phyloP scores from a whole-genome alignment of 2,888 invertebrate species.

The Melipona bicolor region DNA sequence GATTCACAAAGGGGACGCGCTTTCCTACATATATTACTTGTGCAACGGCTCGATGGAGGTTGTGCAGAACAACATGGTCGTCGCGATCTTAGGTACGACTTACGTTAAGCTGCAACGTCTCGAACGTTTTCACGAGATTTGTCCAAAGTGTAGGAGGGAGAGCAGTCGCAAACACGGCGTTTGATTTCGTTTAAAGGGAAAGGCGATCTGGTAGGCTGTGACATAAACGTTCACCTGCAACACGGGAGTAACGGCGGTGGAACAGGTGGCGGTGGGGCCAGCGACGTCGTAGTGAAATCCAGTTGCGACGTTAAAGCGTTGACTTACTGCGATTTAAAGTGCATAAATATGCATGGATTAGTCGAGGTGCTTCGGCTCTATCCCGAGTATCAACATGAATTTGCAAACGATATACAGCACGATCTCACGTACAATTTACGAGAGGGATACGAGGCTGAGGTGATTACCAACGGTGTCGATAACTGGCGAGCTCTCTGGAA shows the following conservation, averaged over 20 bases:
- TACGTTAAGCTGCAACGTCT: neutral
- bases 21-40: slow-evolving; percentile 96
- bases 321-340: slow-evolving; percentile 98
- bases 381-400: slow-evolving; percentile 97
- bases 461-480: slow-evolving; percentile 72
- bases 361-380: slow-evolving; percentile 95
- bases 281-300: slow-evolving; percentile 94
- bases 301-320: slow-evolving; percentile 97
- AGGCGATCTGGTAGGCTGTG: slow-evolving; percentile 97
- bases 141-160: too few species aligned
- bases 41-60: slow-evolving; percentile 99
- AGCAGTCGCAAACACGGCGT: neutral
- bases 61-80: slow-evolving; percentile 97
- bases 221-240: slow-evolving; percentile 92
- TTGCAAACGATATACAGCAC: slow-evolving; percentile 96
- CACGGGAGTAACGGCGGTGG: slow-evolving; percentile 88
- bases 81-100: slow-evolving; percentile 94
- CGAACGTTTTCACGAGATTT: neutral
- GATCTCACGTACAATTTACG: slow-evolving; percentile 97
- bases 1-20: slow-evolving; percentile 96
- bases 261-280: slow-evolving; percentile 85
- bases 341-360: slow-evolving; percentile 95
- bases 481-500: neutral
- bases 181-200: slow-evolving; percentile 88
- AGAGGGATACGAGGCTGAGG: slow-evolving; percentile 96